Base-by-base conservation (phyloP, 2,797 vertebrate genomes). In the Muraenolepis orangiensis region DNA sequence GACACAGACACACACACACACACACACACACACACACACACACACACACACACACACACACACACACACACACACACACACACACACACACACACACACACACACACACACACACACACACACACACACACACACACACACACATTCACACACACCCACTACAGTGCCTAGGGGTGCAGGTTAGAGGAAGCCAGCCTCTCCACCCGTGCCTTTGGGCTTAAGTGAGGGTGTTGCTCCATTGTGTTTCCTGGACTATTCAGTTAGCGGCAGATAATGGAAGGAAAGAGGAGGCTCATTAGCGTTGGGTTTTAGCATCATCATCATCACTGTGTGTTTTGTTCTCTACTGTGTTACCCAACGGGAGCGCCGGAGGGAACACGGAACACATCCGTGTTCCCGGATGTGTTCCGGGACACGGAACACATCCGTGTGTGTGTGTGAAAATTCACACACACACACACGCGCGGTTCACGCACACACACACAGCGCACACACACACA, bases 231-330 rank as follows among this genome's bases (percentile, higher is more conserved):
- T 57, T n/a, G 80, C 73, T 67, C 76, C 81, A 86, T 88, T 90
- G 86, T 90, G 83, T 82, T 74, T 12, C 51, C 74, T 64, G 26
- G 38, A 76, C 82, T 71, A 78, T 83, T 89, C 86, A 86, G 26
- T 85, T 78, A 77, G 81, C 71, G 80, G 42, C 69, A 82, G 84
- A 87, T 91, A 87, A 88, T 81, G 40, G 79, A 76, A 83, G 86
- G 78, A 87, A 86, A 81, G 72, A 72, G 74, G 74, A 73, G 75
- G 20, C 69, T 80, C 79, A 86, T 90, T 86, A 80, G 78, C 82
- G 84, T 87, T 83, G 82, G 73, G 61, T 69, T 84, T n/a, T 71
- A 80, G 36, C 75, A 76, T 18, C 78, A 83, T 85, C 28, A 69
- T 6, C 64, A 79, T 57, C 16, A 7, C n/a, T n/a, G n/a, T n/a